phyloP scores from a whole-genome alignment of 2,888 invertebrate genomes.

The Cryptocephalus moraei region DNA sequence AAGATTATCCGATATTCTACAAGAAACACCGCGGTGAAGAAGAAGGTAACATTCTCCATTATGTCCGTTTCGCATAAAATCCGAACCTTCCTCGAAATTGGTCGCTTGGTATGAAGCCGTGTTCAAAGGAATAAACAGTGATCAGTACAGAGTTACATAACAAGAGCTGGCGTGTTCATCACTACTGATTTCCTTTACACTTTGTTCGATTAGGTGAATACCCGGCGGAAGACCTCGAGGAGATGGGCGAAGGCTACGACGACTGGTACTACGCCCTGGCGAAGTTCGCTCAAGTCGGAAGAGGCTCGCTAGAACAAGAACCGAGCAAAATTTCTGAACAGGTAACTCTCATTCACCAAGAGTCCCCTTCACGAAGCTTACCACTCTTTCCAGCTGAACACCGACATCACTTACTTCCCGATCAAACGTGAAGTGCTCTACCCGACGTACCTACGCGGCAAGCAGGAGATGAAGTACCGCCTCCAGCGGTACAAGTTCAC shows the following conservation, averaged over 20 bases:
- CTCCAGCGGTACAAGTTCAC: slow-evolving; percentile 9
- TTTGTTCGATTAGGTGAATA: neutral
- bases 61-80: too few species aligned
- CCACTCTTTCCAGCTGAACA: slow-evolving; percentile 13
- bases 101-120: too few species aligned
- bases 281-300: slow-evolving; percentile 18
- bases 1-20: slow-evolving; percentile 12
- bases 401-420: slow-evolving; percentile 22
- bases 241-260: slow-evolving; percentile 11
- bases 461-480: slow-evolving; percentile 17
- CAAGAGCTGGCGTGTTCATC: too few species aligned
- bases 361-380: neutral
- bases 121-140: slow-evolving; percentile 4
- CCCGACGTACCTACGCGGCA: slow-evolving; percentile 19
- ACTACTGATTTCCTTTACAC: too few species aligned
- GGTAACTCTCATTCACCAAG: slow-evolving; percentile 7
- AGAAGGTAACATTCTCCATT: too few species aligned
- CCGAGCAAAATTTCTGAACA: slow-evolving; percentile 15
- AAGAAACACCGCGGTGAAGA: slow-evolving; percentile 1
- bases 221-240: slow-evolving; percentile 4
- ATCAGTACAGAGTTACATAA: too few species aligned
- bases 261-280: slow-evolving; percentile 19
- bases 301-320: slow-evolving; percentile 10
- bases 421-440: slow-evolving; percentile 21
- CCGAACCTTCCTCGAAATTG: too few species aligned